A percentile compares a stretch with the other conserved stretches of the same genome.
phyloP scores from a whole-genome alignment of 2,113 vertebrate genomes.

The Oncorhynchus mykiss region DNA sequence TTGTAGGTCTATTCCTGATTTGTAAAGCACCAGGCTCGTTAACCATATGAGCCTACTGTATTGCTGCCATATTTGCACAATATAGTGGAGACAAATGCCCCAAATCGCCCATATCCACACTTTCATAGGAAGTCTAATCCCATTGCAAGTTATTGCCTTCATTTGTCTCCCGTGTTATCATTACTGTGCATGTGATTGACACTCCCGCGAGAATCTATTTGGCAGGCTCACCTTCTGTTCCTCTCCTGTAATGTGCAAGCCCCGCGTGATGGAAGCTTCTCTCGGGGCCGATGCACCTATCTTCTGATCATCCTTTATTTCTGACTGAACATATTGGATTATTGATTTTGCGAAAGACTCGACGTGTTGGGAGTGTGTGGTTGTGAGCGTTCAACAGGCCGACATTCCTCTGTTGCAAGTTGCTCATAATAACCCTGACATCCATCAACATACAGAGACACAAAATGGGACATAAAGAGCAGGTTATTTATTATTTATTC shows the following conservation, averaged over 20 bases:
- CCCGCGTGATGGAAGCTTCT: slow-evolving; percentile 56
- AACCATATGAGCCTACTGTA: slow-evolving; percentile 29
- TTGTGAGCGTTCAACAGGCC: slow-evolving; percentile 50
- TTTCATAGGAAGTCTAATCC: slow-evolving; percentile 71
- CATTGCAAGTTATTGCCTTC: slow-evolving; percentile 76
- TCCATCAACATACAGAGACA: background rate
- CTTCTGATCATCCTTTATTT: slow-evolving; percentile 73
- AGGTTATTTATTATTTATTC: background rate
- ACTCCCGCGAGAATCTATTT: slow-evolving; percentile 64
- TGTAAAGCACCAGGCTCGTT: background rate
- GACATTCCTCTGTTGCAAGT: slow-evolving; percentile 34
- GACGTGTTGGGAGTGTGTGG: slow-evolving; percentile 39
- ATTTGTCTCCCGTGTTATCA: slow-evolving; percentile 69
- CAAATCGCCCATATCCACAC: slow-evolving; percentile 61
- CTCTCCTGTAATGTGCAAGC: slow-evolving; percentile 57
- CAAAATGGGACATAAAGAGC: background rate
- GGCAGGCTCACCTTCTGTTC: slow-evolving; percentile 31
- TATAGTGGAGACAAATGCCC: slow-evolving; percentile 58
- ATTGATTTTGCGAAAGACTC: slow-evolving; percentile 63
- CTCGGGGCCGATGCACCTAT: slow-evolving; percentile 55
- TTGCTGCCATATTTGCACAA: slow-evolving; percentile 27
- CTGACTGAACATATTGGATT: slow-evolving; percentile 75
- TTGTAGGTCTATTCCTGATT: background rate
- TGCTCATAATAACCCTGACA: slow-evolving; percentile 18
- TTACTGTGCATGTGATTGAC: slow-evolving; percentile 66